These are phyloP conservation scores for Dasypolia templi DNA, from an alignment of 2,888 invertebrate genomes.

Conservation along the genomic window DNA sequence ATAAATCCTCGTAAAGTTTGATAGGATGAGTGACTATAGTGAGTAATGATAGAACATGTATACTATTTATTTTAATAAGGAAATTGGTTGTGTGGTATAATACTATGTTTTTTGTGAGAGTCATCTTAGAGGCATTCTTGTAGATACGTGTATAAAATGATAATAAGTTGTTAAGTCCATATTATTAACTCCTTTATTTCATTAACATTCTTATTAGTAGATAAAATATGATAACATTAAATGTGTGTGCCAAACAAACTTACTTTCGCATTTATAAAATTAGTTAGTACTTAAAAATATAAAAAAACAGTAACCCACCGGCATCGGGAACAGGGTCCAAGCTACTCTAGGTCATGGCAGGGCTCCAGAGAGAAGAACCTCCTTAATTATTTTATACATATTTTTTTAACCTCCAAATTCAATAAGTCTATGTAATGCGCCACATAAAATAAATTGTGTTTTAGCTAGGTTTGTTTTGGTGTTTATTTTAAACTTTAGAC, in stretches of 20 bases:
- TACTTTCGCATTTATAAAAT: too few relatives aligned
- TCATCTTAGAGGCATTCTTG: not conserved
- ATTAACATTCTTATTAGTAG: not conserved
- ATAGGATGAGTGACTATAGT: too few relatives aligned
- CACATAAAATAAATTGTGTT: not conserved
- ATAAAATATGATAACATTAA: too few relatives aligned
- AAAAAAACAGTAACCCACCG: not conserved
- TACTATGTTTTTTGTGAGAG: not conserved
- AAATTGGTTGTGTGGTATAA: not conserved
- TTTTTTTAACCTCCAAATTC: too few relatives aligned
- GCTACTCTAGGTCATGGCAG: not conserved
- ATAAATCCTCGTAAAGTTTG: not conserved
- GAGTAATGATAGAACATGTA: slow-evolving; percentile 6
- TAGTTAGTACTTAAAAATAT: not conserved
- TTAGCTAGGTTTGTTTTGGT: not conserved
- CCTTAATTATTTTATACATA: too few relatives aligned
- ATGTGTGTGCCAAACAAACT: too few relatives aligned
- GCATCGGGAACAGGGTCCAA: not conserved
- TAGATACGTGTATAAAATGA: not conserved
- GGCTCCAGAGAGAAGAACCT: not conserved
- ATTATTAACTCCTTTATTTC: not conserved
- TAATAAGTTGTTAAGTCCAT: not conserved
- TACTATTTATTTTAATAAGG: slow-evolving; percentile 6
- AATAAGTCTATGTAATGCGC: too few relatives aligned
- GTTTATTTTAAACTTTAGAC: slow-evolving; percentile 1